Base-by-base conservation (phyloP, 2,113 vertebrate genomes). In the Scomber japonicus region DNA sequence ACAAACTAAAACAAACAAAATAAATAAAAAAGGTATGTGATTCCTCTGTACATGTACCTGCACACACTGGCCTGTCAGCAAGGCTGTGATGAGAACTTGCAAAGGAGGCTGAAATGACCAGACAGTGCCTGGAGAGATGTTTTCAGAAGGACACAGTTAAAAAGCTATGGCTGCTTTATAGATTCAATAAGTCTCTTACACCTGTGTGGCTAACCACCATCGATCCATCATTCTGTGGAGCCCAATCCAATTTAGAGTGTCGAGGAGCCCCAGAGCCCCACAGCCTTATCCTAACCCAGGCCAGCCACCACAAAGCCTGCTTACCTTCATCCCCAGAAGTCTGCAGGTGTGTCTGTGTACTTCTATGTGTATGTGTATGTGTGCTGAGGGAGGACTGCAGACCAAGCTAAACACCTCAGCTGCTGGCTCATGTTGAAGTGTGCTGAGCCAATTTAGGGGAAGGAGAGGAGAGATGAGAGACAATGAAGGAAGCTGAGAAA, bases 171-270 rank as follows among this genome's bases (percentile, higher is more conserved):
- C 67, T 83, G 78, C 86, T 91, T 89, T 90, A 92, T 88, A 94
- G 89, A 92, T 94, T 90, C 87, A 92, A 91, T 91, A 85, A 90
- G 90, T 91, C 91, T 89, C 81, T 85, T 90, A 92, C 87, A 93
- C 91, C 90, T 91, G 88, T 92, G 92, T 88, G 87, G 87, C 90
- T 88, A 88, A 90, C 86, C 90, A 91, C 78, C 86, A 92, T 90
- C 89, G 82, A 92, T 92, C 92, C 78, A 91, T 92, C 91, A 92
- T 90, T 89, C 88, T 92, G 89, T 84, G 89, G 76, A 88, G 89
- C 76, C 84, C 89, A 87, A 93, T 94, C 92, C 91, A 91, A 93
- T 94, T 93, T 91, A 87, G 85, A 91, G 83, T 81, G 87, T 79
- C 59, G 78, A 92, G 86, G 78, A 88, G 90, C 84, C 83, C 80